Percentiles rank a stretch among this genome's conserved stretches.
Conservation (phyloP, 37 sponge, comb jelly and placozoan species). For the Axinella damicornis region DNA sequence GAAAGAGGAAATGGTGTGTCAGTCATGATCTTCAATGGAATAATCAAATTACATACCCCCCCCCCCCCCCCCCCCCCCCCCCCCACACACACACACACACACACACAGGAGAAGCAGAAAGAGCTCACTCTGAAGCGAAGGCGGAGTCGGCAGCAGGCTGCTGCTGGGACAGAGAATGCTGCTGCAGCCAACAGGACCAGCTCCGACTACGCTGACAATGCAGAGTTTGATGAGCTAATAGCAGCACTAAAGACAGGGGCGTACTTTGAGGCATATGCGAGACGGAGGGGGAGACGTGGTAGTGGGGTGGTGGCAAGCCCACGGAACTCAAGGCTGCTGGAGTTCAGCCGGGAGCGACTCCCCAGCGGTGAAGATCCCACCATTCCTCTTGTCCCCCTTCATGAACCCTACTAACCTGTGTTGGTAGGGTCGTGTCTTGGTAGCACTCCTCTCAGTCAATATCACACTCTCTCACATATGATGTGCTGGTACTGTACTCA, state of each 20-base stretch:
- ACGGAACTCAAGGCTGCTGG: slow-evolving; percentile 24
- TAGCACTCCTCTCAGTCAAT: too few relatives aligned
- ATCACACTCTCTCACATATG: too few relatives aligned
- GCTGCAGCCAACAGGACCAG: too few relatives aligned
- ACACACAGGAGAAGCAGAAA: slow-evolving; percentile 39
- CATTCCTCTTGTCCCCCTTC: too few relatives aligned
- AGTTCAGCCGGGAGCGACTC: slow-evolving; percentile 41
- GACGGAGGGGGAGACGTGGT: background rate
- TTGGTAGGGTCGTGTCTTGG: too few relatives aligned
- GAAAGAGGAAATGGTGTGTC: slow-evolving; percentile 62
- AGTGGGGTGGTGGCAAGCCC: background rate
- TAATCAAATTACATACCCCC: background rate
- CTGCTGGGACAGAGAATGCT: background rate
- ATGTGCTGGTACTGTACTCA: too few relatives aligned
- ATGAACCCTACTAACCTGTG: too few relatives aligned
- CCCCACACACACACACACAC: background rate
- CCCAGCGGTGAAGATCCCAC: background rate
- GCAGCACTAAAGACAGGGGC: slow-evolving; percentile 72
- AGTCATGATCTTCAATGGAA: background rate
- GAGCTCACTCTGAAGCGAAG: slow-evolving; percentile 42
- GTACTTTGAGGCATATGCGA: slow-evolving; percentile 12
- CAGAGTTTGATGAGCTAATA: slow-evolving; percentile 88
- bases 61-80: background rate
- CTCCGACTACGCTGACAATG: slow-evolving; percentile 18
- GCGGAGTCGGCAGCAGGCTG: slow-evolving; percentile 20